Percentiles rank a stretch among this genome's conserved stretches.
phyloP scores from a whole-genome alignment of 1,140 invertebrate species.

The Ceratosolen fusciceps region DNA sequence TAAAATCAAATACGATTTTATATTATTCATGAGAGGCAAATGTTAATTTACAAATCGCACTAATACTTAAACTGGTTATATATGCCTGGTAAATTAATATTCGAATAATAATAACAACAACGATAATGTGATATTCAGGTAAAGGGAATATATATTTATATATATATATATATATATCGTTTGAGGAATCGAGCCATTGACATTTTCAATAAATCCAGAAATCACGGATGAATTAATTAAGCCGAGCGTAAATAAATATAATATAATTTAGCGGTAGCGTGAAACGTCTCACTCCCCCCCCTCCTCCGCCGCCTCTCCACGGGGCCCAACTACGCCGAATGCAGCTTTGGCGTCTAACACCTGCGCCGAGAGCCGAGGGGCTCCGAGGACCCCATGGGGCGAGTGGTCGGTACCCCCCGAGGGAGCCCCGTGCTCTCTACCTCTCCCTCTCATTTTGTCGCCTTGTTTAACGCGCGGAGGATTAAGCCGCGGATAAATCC shows the following conservation, averaged over 20 bases:
- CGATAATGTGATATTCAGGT: neutral
- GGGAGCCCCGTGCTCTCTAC: too few relatives aligned
- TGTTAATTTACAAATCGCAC: neutral
- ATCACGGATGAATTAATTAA: neutral
- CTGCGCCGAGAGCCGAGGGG: neutral
- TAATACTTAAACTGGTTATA: neutral
- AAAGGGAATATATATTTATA: too few relatives aligned
- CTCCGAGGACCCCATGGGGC: conserved; percentile 31
- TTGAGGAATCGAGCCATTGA: neutral
- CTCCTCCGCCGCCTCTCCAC: neutral
- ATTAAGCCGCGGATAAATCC: conserved; percentile 28
- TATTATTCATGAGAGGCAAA: neutral
- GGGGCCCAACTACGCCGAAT: too few relatives aligned
- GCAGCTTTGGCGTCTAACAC: conserved; percentile 17
- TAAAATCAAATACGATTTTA: neutral
- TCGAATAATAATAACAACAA: neutral
- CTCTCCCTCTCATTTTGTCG: conserved; percentile 11
- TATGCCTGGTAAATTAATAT: neutral
- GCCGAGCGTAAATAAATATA: neutral
- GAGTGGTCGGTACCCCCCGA: neutral
- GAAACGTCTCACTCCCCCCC: conserved; percentile 21
- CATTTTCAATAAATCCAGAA: neutral
- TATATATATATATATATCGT: neutral
- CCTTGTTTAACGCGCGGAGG: conserved; percentile 35
- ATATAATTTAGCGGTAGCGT: neutral